Percentiles rank a stretch among this genome's conserved stretches.
phyloP scores from a whole-genome alignment of 2,888 invertebrate genomes.

The Gortyna flavago region DNA sequence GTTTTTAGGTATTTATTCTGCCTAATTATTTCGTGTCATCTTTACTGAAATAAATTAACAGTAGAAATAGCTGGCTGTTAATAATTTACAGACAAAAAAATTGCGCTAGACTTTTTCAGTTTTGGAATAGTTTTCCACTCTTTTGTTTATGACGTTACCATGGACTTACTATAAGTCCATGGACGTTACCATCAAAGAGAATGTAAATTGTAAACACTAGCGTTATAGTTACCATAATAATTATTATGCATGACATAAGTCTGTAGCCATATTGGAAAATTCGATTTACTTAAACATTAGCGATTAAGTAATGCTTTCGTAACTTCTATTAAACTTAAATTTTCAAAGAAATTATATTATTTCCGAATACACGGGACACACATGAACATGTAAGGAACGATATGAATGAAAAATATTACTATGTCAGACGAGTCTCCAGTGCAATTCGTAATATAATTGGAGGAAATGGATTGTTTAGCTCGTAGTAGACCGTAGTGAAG shows the following conservation, averaged over 20 bases:
- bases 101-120: neutral
- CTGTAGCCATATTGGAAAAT: neutral
- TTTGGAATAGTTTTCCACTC: neutral
- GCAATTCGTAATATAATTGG: slow-evolving; percentile 47
- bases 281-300: no score
- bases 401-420: slow-evolving; percentile 52
- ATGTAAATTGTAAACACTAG: no score
- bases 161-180: no score
- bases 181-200: no score
- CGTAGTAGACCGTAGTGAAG: slow-evolving; percentile 43
- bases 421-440: slow-evolving; percentile 31
- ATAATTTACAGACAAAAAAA: neutral
- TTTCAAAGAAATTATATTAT: neutral
- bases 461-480: slow-evolving; percentile 56
- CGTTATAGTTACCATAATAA: no score
- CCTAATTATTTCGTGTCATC: slow-evolving; percentile 21
- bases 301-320: neutral
- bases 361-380: neutral
- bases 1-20: slow-evolving; percentile 18
- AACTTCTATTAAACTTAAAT: neutral
- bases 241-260: neutral
- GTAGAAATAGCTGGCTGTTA: neutral
- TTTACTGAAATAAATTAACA: neutral
- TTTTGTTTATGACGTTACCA: neutral
- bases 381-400: neutral